A percentile compares a stretch with the other conserved stretches of the same genome.
These are phyloP conservation scores for Tupaia chinensis DNA, from an alignment of 2,113 vertebrate genomes.

Conservation along the genomic window DNA sequence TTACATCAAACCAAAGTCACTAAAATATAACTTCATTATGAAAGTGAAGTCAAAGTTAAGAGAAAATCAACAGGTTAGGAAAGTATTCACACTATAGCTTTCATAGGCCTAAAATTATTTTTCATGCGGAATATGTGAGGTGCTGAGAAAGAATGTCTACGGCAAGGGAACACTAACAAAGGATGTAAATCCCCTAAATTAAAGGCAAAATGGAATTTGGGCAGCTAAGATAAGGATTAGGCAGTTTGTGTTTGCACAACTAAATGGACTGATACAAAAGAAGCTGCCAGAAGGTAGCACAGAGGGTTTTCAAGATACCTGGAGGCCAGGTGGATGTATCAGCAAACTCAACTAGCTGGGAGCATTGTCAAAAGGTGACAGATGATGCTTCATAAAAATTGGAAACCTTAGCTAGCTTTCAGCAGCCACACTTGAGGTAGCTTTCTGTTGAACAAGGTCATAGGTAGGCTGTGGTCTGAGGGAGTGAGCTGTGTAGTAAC, in stretches of 20 bases:
- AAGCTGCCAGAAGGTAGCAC: not conserved
- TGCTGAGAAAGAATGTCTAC: constrained; percentile 19
- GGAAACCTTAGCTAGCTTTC: not conserved
- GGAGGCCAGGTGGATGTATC: not conserved
- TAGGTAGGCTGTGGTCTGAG: not conserved
- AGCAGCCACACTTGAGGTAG: not conserved
- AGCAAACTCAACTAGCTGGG: not conserved
- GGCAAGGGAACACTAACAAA: not conserved
- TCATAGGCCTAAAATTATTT: not conserved
- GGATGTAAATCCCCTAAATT: not conserved
- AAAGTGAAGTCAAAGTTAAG: constrained; percentile 25
- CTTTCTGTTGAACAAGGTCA: not conserved
- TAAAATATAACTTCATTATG: constrained; percentile 44
- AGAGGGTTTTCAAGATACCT: not conserved
- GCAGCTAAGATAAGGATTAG: not conserved
- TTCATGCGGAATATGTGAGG: constrained; percentile 3
- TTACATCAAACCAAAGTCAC: constrained; percentile 26
- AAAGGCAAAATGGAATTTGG: constrained; percentile 32
- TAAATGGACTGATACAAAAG: not conserved
- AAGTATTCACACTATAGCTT: not conserved
- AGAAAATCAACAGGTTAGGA: constrained; percentile 1
- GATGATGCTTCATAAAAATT: not conserved
- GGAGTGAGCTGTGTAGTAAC: not conserved
- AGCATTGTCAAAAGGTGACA: not conserved
- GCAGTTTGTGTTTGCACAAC: not conserved